These are phyloP conservation scores for Lytechinus variegatus DNA, from an alignment of 35 echinoderm and acorn worm species.

Conservation along the genomic window DNA sequence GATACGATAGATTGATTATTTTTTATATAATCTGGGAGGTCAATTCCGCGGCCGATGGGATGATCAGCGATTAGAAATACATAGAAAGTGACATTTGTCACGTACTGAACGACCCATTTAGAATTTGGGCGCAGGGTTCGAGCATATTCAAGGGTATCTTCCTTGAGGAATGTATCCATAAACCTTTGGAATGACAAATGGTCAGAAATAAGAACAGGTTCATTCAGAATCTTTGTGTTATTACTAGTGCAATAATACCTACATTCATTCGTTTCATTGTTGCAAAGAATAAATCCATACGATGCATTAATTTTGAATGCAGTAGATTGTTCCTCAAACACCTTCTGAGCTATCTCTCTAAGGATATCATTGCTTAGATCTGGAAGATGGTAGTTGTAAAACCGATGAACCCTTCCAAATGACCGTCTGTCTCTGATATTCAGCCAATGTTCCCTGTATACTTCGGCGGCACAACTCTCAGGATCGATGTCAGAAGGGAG, in stretches of 20 bases:
- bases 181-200: background rate
- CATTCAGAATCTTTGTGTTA: background rate
- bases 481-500: too few relatives aligned
- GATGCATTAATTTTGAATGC: too few relatives aligned
- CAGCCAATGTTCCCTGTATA: too few relatives aligned
- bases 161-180: background rate
- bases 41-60: background rate
- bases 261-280: too few relatives aligned
- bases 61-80: background rate
- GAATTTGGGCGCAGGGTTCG: conserved; percentile 2
- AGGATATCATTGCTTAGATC: too few relatives aligned
- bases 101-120: background rate
- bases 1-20: conserved; percentile 13
- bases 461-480: too few relatives aligned
- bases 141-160: background rate
- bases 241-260: background rate
- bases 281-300: too few relatives aligned
- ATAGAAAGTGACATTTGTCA: background rate
- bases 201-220: background rate
- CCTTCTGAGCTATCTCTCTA: too few relatives aligned
- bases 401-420: too few relatives aligned
- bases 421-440: too few relatives aligned
- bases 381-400: too few relatives aligned
- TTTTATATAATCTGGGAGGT: background rate
- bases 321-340: too few relatives aligned